A percentile compares a stretch with the other conserved stretches of the same genome.
Evolutionary conservation across 2,888 invertebrate species (phyloP).

Genomic region (Diarsia brunnea): DNA sequence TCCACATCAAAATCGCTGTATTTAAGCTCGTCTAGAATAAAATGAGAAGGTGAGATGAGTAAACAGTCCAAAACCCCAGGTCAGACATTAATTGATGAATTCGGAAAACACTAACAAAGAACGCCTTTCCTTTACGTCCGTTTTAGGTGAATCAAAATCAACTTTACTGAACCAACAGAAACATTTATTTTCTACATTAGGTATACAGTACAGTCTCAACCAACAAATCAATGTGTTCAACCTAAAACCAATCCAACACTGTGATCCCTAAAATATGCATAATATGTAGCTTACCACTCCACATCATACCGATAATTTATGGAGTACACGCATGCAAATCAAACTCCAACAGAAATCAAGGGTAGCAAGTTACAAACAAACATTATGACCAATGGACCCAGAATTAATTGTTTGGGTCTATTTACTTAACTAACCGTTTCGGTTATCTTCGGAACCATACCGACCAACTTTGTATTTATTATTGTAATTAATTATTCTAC

Average conservation of each 20-base stretch:
- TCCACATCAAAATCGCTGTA: background rate
- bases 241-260: conserved; percentile 24
- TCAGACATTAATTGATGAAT: background rate
- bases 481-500: conserved; percentile 75
- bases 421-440: conserved; percentile 86
- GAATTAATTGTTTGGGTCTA: conserved; percentile 88
- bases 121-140: background rate
- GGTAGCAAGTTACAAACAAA: conserved; percentile 85
- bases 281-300: conserved; percentile 49
- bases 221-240: conserved; percentile 28
- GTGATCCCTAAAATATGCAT: conserved; percentile 38
- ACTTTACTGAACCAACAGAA: background rate
- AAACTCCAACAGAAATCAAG: conserved; percentile 69
- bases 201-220: conserved; percentile 1
- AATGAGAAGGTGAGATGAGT: background rate
- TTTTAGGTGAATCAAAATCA: background rate
- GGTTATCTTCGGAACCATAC: conserved; percentile 88
- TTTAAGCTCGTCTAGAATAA: background rate
- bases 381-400: conserved; percentile 89
- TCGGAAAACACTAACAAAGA: background rate
- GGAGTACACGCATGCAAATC: conserved; percentile 60
- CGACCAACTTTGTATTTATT: conserved; percentile 79
- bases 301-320: conserved; percentile 58
- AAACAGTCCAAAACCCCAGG: background rate
- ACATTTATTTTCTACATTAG: background rate